Evolutionary conservation across 2,113 vertebrate species (phyloP).

Genomic region (Peucedramus taeniatus): DNA sequence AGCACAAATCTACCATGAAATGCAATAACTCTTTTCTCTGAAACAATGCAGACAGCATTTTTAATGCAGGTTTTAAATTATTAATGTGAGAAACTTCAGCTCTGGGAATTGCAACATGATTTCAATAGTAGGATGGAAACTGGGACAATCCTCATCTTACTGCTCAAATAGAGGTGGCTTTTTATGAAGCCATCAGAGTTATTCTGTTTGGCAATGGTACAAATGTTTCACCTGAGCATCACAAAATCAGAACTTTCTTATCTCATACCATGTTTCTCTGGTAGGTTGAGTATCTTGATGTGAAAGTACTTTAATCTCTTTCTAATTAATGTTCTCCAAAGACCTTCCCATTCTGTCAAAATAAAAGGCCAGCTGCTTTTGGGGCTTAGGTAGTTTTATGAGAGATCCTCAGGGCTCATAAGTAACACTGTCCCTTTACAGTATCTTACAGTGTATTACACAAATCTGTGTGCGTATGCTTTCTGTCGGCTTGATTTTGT

Average conservation of each 20-base stretch:
- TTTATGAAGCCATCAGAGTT: not conserved
- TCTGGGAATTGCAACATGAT: not conserved
- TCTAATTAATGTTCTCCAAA: not conserved
- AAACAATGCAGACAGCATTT: not conserved
- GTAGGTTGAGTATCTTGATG: not conserved
- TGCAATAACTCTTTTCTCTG: not conserved
- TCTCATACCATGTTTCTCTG: not conserved
- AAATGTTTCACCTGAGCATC: not conserved
- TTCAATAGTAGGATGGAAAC: not conserved
- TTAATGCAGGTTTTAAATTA: not conserved
- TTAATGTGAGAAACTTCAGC: not conserved
- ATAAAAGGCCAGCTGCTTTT: not conserved
- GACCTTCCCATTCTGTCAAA: not conserved
- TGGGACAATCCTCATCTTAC: not conserved
- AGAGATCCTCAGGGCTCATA: not conserved
- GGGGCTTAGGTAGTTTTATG: not conserved
- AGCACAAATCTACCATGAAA: slow-evolving; percentile 13
- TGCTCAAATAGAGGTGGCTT: not conserved
- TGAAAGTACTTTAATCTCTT: not conserved
- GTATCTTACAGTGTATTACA: not conserved
- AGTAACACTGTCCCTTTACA: not conserved
- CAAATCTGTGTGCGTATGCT: not conserved
- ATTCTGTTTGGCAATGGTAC: not conserved
- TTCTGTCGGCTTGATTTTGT: not conserved
- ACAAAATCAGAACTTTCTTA: not conserved